These are phyloP conservation scores for Drosophila fulvimacula DNA, from an alignment of 2,888 invertebrate species.

Conservation along the genomic window DNA sequence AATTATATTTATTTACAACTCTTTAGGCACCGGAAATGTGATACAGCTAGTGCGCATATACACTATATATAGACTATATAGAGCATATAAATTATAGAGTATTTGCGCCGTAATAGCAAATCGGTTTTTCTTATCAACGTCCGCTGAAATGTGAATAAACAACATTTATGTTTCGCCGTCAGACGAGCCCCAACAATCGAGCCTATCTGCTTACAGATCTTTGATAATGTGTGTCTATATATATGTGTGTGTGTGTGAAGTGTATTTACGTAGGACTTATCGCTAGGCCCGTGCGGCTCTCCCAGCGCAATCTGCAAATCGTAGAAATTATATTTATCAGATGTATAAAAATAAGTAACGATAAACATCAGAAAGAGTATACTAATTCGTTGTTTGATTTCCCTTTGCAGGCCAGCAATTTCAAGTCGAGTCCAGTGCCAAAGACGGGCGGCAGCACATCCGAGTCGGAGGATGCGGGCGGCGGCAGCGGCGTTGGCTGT, in stretches of 20 bases:
- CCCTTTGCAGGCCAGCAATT: conserved; percentile 87
- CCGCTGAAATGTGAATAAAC: conserved; percentile 10
- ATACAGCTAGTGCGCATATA: not conserved
- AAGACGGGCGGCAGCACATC: conserved; percentile 87
- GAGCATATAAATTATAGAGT: conserved; percentile 2
- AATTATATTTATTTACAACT: too few relatives aligned
- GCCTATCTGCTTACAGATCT: conserved; percentile 24
- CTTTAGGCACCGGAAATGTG: conserved; percentile 6
- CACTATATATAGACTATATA: not conserved
- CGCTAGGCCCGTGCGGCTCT: conserved; percentile 60
- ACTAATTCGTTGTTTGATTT: not conserved
- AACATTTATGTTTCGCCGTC: conserved; percentile 22
- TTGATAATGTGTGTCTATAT: conserved; percentile 16
- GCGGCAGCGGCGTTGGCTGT: conserved; percentile 40
- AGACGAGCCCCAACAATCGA: not conserved
- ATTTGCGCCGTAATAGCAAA: not conserved
- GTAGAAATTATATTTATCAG: not conserved
- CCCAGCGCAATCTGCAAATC: not conserved
- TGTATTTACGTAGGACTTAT: conserved; percentile 27
- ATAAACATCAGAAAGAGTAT: not conserved
- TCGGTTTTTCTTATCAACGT: conserved; percentile 16
- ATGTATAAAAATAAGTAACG: not conserved
- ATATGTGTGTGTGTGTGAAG: conserved; percentile 3
- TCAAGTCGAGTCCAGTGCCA: conserved; percentile 88
- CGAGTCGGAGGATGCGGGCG: conserved; percentile 84